Conservation (phyloP, 2,797 vertebrate species). For the Craterocephalus amniculus region DNA sequence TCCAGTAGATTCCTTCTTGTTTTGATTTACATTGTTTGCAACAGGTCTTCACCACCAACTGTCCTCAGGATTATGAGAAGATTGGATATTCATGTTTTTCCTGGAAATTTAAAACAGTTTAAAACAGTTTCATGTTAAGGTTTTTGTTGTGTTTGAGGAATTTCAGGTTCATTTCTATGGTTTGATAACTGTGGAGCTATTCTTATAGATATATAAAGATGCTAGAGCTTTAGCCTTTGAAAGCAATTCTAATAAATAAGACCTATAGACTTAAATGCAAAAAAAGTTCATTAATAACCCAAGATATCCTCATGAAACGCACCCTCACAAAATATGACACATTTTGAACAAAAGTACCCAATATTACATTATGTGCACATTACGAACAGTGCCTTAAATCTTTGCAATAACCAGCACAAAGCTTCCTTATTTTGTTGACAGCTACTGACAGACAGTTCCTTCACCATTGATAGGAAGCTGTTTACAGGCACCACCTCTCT, state of each 20-base stretch:
- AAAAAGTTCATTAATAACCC: not conserved
- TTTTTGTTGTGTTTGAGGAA: not conserved
- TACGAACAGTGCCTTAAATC: not conserved
- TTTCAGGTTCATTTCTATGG: conserved; percentile 35
- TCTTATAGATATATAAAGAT: conserved; percentile 48
- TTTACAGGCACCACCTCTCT: not conserved
- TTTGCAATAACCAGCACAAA: not conserved
- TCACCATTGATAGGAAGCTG: not conserved
- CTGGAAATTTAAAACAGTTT: not conserved
- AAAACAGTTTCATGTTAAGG: not conserved
- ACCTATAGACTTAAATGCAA: not conserved
- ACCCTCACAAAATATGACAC: not conserved
- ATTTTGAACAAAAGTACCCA: not conserved
- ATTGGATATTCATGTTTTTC: conserved; percentile 1
- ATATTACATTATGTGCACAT: not conserved
- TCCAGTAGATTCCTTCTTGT: not conserved
- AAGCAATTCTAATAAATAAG: not conserved
- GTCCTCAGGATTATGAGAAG: conserved; percentile 7
- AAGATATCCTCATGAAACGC: not conserved
- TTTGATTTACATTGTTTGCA: not conserved
- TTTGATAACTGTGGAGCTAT: conserved; percentile 41
- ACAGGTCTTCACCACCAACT: conserved; percentile 1
- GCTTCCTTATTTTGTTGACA: not conserved
- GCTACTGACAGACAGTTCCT: not conserved
- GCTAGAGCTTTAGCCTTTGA: not conserved